A percentile compares a stretch with the other conserved stretches of the same genome.
Conservation (phyloP, 2,888 invertebrate genomes). For the Drosophila falleni region DNA sequence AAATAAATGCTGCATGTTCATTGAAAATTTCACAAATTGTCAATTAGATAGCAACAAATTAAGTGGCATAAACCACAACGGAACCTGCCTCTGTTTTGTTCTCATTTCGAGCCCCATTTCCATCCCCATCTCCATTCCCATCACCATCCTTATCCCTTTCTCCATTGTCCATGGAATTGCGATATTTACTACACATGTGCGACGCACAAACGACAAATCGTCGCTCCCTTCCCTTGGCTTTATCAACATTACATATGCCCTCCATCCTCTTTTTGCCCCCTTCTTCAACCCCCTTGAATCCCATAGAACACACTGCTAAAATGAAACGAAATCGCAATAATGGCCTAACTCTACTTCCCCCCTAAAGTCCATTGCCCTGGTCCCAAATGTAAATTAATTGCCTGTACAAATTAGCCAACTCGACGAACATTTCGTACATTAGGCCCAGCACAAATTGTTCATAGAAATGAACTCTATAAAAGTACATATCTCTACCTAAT, state of each 20-base stretch:
- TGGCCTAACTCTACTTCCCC: constrained; percentile 32
- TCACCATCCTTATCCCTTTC: constrained; percentile 6
- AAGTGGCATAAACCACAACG: constrained; percentile 45
- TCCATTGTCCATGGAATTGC: constrained; percentile 44
- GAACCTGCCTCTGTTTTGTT: constrained; percentile 1
- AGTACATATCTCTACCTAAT: constrained; percentile 4
- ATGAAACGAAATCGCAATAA: constrained; percentile 70
- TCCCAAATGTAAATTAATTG: constrained; percentile 75
- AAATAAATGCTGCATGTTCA: constrained; percentile 39
- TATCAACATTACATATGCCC: constrained; percentile 15
- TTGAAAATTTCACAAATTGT: constrained; percentile 64
- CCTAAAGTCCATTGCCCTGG: constrained; percentile 4
- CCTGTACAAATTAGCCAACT: constrained; percentile 74
- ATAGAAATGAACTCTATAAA: constrained; percentile 32
- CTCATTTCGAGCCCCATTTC: background rate
- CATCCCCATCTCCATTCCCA: background rate
- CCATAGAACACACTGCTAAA: constrained; percentile 27
- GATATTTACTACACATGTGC: constrained; percentile 51
- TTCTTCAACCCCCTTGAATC: background rate
- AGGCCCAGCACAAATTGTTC: constrained; percentile 44
- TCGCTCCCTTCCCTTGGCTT: background rate
- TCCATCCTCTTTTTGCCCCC: background rate
- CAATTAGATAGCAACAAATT: constrained; percentile 64
- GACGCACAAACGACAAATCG: constrained; percentile 39
- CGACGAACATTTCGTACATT: constrained; percentile 58